Base-by-base conservation (phyloP, 2,113 vertebrate species). In the Syngnathoides biaculeatus region DNA sequence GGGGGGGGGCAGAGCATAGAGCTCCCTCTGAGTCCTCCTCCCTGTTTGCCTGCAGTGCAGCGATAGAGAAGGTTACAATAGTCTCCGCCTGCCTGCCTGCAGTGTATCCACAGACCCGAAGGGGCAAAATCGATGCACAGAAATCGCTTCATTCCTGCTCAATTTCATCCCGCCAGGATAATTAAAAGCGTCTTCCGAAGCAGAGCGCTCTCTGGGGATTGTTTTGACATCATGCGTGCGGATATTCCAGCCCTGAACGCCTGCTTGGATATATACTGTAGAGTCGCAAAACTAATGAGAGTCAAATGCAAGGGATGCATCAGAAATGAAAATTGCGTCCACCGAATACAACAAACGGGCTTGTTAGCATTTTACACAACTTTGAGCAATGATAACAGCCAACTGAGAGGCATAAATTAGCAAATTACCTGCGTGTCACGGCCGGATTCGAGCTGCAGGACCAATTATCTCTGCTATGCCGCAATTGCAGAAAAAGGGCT, bases 391-490 rank as follows among this genome's bases (percentile, higher is more conserved):
- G 72, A 66, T 78, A 75, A 68, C 81, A n/a, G 71, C 76, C 78
- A 69, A 69, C 67, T 69, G 82, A 82, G 77, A 80, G 76, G 82
- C 69, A 77, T 73, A 85, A 86, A 87, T 88, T 80, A 80, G 81
- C 77, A 85, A 84, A 89, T 91, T 88, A 90, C 85, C 87, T 87
- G 84, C 69, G 84, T 87, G 48, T 52, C n/a, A 22, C 20, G 9
- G 48, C 45, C 20, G 79, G 71, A 84, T 88, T 73, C 83, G 79
- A 85, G 84, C 78, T 69, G 73, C 75, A 81, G 73, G 78, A 27
- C 79, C 83, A 87, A 91, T 91, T 90, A 88, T 87, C 86, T 82
- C 81, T 84, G 78, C 88, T 82, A 74, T 55, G 85, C 84, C 81
- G 74, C 59, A 84, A 84, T 66, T 87, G 83, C 61, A 26, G 55